Conservation (phyloP, 1,140 invertebrate genomes). For the Drosophila sp. region DNA sequence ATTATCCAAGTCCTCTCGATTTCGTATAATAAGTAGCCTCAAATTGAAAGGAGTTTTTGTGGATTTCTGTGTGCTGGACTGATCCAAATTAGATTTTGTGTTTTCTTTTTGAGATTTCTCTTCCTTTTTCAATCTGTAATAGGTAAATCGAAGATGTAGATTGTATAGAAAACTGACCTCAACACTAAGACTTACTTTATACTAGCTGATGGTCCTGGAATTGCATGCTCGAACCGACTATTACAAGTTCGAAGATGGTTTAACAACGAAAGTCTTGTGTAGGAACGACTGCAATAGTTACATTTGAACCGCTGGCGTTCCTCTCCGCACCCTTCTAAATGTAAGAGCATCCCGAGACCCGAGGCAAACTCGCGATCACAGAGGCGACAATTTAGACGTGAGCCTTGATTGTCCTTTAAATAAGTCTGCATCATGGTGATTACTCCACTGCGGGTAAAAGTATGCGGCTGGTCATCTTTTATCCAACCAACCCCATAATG, state of each 20-base stretch:
- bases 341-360: constrained; percentile 47
- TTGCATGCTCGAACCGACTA: neutral
- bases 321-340: constrained; percentile 51
- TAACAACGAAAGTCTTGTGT: neutral
- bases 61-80: neutral
- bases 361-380: constrained; percentile 47
- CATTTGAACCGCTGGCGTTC: constrained; percentile 13
- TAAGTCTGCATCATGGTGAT: constrained; percentile 35
- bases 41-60: constrained; percentile 33
- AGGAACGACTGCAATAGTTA: neutral
- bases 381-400: constrained; percentile 52
- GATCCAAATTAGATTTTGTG: too few relatives aligned
- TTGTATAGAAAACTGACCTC: too few relatives aligned
- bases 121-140: neutral
- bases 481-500: constrained; percentile 70
- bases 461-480: constrained; percentile 1
- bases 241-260: neutral
- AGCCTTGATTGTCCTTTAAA: constrained; percentile 9
- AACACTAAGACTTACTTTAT: neutral
- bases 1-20: constrained; percentile 56
- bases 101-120: neutral
- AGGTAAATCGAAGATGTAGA: too few relatives aligned
- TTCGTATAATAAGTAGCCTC: constrained; percentile 60
- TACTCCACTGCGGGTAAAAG: constrained; percentile 20
- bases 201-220: neutral